Percentiles rank a stretch among this genome's conserved stretches.
These are phyloP conservation scores for Nezara viridula DNA, from an alignment of 2,888 invertebrate genomes.

Conservation along the genomic window DNA sequence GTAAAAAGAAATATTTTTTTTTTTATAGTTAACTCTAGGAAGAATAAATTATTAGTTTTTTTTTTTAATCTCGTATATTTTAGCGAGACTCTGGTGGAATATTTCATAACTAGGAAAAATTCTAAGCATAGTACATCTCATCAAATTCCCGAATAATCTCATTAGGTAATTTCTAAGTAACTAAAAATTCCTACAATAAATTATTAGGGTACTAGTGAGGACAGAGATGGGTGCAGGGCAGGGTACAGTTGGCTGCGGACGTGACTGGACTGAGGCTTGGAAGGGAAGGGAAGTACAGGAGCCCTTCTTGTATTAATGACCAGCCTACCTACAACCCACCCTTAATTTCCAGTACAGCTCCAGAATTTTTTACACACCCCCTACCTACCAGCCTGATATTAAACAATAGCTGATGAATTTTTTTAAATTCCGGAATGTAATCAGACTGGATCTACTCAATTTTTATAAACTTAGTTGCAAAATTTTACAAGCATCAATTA, in stretches of 20 bases:
- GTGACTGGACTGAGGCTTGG: background rate
- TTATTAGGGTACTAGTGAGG: background rate
- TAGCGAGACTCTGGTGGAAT: too few species aligned
- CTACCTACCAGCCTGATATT: background rate
- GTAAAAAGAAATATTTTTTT: too few species aligned
- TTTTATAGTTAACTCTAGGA: too few species aligned
- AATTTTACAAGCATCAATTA: too few species aligned
- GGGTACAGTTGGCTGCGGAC: background rate
- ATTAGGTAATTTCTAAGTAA: background rate
- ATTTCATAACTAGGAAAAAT: too few species aligned
- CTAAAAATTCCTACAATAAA: background rate
- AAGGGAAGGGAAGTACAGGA: background rate
- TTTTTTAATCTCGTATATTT: too few species aligned
- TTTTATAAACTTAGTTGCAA: too few species aligned
- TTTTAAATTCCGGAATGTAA: background rate
- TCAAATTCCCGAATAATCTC: background rate
- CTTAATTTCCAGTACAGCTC: slow-evolving; percentile 1
- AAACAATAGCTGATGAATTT: background rate
- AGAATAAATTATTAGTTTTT: too few species aligned
- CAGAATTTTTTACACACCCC: background rate
- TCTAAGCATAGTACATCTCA: background rate
- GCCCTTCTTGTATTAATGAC: slow-evolving; percentile 21
- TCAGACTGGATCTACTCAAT: background rate
- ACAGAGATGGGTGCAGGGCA: background rate
- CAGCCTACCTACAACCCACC: slow-evolving; percentile 23